Evolutionary conservation across 2,113 vertebrate species (phyloP), one percentile per base, ranked within the genome.

Genomic region (Origma solitaria): DNA sequence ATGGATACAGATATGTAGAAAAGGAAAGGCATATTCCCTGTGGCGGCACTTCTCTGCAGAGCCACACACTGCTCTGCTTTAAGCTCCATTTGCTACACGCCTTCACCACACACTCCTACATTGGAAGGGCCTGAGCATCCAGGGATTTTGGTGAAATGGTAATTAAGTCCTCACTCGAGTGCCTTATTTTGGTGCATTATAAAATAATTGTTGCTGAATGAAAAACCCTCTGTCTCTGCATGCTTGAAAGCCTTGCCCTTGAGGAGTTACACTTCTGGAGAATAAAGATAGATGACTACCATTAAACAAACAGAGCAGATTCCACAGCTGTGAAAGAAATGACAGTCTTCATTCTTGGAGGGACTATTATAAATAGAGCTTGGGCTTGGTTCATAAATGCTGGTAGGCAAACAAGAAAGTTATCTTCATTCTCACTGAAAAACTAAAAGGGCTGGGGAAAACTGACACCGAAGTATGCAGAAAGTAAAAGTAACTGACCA

Each of bases 281-380:
- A 90, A 94, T 91, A 94, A 95, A 96, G 92, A 93, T 16, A 93
- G 94, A 95, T 94, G 71, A 71, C 82, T 79, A 88, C 90, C 73
- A 92, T 93, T 95, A 95, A 86, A 68, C 69, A 86, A 97, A 94
- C 69, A 94, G 71, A 94, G 72, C 86, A 83, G 88, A 81, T 77
- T 81, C 92, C 86, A 88, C 51, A 92, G 94, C 88, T 92, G 90
- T 12, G 3, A 75, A 88, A 93, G 90, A 92, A 92, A 86, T 49
- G 7, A 95, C 71, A 93, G 72, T 49, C 82, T 80, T 89, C 80
- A 64, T 94, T 96, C 83, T 95, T 93, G 0, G 53, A 86, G 76
- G 35, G 82, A 68, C 80, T 93, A 31, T 44, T 83, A 96, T 37
- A 77, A 90, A 91, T 66, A 92, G 65, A 90, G 68, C 50, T 79